Evolutionary conservation across 92 coral and sea anemone genomes (phyloP).

Genomic region (Desmophyllum pertusum): DNA sequence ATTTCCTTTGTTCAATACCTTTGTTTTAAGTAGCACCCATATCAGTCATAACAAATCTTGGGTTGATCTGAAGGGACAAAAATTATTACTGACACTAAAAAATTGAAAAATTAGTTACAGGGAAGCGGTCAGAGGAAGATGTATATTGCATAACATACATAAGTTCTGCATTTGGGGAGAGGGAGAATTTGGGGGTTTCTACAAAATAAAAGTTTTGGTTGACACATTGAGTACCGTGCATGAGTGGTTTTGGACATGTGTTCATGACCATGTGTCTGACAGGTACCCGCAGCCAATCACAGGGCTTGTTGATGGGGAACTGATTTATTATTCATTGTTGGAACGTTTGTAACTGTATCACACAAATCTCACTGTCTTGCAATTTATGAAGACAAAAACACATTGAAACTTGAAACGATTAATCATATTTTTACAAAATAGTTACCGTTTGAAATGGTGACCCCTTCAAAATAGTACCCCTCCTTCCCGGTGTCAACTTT

Average conservation of each 20-base stretch:
- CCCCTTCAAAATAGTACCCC: background rate
- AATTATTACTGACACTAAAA: background rate
- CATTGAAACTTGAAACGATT: constrained; percentile 8
- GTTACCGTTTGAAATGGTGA: background rate
- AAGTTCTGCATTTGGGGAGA: background rate
- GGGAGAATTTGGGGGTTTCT: background rate
- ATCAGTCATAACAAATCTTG: background rate
- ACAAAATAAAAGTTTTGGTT: background rate
- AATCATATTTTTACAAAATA: background rate
- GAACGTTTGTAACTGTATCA: background rate
- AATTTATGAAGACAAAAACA: constrained; percentile 42
- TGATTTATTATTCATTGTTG: background rate
- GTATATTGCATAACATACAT: background rate
- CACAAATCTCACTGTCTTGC: constrained; percentile 18
- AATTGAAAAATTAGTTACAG: background rate
- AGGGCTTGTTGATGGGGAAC: constrained; percentile 1
- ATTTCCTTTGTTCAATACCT: background rate
- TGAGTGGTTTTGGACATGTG: background rate
- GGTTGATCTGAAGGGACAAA: background rate
- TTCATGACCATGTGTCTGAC: background rate
- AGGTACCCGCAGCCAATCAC: constrained; percentile 28
- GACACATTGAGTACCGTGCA: background rate
- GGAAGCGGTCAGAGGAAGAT: background rate
- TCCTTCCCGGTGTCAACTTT: background rate
- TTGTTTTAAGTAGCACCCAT: no score